Evolutionary conservation across 2,797 vertebrate species (phyloP).

Genomic region (Crocodylus rhombifer): DNA sequence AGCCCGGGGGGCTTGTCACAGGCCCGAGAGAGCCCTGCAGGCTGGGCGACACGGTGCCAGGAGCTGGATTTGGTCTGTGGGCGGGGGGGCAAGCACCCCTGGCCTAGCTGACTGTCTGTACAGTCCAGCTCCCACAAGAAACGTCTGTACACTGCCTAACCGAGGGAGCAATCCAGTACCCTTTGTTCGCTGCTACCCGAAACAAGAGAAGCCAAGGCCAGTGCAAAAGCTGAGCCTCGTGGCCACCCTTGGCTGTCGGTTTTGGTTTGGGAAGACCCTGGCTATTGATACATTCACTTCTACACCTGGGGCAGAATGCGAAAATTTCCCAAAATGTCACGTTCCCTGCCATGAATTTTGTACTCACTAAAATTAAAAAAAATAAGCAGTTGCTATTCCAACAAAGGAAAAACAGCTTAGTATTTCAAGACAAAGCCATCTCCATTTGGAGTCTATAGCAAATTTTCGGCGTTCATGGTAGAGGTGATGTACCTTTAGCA

Average conservation of each 20-base stretch:
- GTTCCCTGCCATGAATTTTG: neutral
- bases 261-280: no score
- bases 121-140: no score
- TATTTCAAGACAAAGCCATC: accelerated
- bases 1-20: no score
- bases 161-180: neutral
- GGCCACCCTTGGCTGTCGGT: neutral
- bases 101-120: no score
- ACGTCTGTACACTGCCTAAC: neutral
- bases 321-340: neutral
- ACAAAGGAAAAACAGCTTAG: neutral
- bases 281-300: no score
- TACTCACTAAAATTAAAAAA: neutral
- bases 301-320: neutral
- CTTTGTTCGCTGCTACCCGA: neutral
- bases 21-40: no score
- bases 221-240: neutral
- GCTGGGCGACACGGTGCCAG: no score
- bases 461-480: no score
- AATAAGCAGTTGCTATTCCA: neutral
- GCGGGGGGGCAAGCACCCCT: no score
- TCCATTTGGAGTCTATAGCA: neutral
- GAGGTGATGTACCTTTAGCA: no score
- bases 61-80: no score
- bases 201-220: neutral